Conservation (phyloP, 2,888 invertebrate species). For the Auanema sp. region DNA sequence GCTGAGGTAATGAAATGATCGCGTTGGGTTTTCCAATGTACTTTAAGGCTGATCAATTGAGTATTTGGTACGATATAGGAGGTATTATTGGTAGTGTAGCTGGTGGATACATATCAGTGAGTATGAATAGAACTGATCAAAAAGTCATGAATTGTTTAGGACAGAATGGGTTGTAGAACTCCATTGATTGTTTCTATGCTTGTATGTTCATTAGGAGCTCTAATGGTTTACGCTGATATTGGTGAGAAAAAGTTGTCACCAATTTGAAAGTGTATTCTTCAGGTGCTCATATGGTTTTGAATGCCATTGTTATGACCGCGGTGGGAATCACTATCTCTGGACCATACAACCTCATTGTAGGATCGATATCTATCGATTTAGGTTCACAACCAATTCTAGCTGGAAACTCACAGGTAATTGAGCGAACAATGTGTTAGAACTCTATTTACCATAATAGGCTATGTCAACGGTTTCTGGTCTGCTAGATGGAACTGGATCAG, state of each 20-base stretch:
- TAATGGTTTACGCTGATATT: constrained; percentile 53
- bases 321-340: constrained; percentile 68
- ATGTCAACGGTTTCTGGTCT: constrained; percentile 69
- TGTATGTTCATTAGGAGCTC: constrained; percentile 49
- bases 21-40: neutral
- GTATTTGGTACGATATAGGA: constrained; percentile 69
- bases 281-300: constrained; percentile 52
- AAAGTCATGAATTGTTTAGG: constrained; percentile 28
- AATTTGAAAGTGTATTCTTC: constrained; percentile 1
- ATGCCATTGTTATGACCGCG: constrained; percentile 66
- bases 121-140: constrained; percentile 1
- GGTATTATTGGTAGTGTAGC: constrained; percentile 66
- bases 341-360: constrained; percentile 67
- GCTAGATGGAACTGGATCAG: constrained; percentile 68
- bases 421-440: neutral
- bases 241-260: constrained; percentile 9
- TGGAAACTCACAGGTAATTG: constrained; percentile 63
- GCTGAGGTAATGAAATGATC: constrained; percentile 18
- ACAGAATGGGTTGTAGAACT: constrained; percentile 57
- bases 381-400: constrained; percentile 65
- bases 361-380: constrained; percentile 68
- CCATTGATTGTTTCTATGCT: constrained; percentile 60
- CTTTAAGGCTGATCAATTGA: constrained; percentile 66
- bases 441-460: constrained; percentile 55
- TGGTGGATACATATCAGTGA: constrained; percentile 60